Base-by-base conservation (phyloP, 2,888 invertebrate species). In the Orthosia gracilis region DNA sequence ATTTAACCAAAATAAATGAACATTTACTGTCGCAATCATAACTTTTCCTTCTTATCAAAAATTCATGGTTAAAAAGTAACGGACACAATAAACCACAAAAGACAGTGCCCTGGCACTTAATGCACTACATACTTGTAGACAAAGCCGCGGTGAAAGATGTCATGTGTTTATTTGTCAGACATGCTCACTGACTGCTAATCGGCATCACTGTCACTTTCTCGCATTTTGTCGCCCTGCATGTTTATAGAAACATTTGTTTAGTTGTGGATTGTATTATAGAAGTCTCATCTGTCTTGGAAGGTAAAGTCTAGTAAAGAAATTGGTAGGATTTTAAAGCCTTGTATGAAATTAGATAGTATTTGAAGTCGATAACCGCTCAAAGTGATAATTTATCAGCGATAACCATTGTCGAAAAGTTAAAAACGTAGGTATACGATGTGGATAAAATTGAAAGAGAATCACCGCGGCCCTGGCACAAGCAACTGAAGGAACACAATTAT, bases 121-220 rank as follows among this genome's bases (percentile, higher is more conserved):
- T 57, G 73, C 68, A 73, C 76, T 64, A 79, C 76, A 83, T 83
- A 74, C 54, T 72, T 50, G 45, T 69, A 80, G 52, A 82, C 85
- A 85, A 82, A 76, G 82, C 12, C 59, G 9, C 3, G 65, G 78
- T 76, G 78, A 80, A 78, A 78, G 79, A 81, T 65, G 65, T 45
- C 45, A 68, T 62, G 40, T 62, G 73, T 80, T 85, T 84, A 84
- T 87, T 87, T 85, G 78, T 80, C 69, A 73, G 83, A 80, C 75
- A 85, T 83, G 88, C 85, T 69, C 54, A 50, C 66, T 83, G 89
- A 83, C 85, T 89, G 63, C 82, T 84, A 88, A 89, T 78, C 69
- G 76, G 40, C 52, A 55, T 70, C 67, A 76, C 76, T 72, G 58
- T 67, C 69, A 72, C 82, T 82, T 82, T 82, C 82, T 79, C 50